Percentiles rank a stretch among this genome's conserved stretches.
Conservation (phyloP, 1,140 invertebrate species). For the Agraylea sexmaculata region DNA sequence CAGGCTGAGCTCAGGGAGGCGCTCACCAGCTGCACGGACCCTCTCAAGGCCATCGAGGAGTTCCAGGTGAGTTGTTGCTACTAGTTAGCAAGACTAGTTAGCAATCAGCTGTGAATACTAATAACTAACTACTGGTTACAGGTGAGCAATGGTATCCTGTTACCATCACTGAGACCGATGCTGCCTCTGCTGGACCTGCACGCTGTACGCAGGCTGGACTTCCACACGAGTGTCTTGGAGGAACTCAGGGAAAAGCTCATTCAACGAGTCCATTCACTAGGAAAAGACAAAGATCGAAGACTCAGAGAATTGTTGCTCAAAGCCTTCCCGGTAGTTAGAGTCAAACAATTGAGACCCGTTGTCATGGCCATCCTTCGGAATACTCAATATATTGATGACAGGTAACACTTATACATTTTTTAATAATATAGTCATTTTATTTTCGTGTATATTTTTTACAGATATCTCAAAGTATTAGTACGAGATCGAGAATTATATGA, state of each 20-base stretch:
- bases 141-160: constrained; percentile 87
- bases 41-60: constrained; percentile 91
- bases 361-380: constrained; percentile 92
- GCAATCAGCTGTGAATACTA: too few relatives aligned
- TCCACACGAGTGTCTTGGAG: constrained; percentile 91
- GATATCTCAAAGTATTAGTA: constrained; percentile 66
- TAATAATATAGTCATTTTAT: too few relatives aligned
- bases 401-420: too few relatives aligned
- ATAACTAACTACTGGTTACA: too few relatives aligned
- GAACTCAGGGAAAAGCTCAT: constrained; percentile 84
- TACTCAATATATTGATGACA: constrained; percentile 86
- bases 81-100: too few relatives aligned
- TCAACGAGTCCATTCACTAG: constrained; percentile 75
- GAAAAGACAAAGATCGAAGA: constrained; percentile 69
- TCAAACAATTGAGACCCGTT: constrained; percentile 86
- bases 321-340: constrained; percentile 86
- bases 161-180: constrained; percentile 88
- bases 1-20: constrained; percentile 81
- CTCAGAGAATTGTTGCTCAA: constrained; percentile 84
- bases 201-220: constrained; percentile 81
- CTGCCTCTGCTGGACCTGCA: constrained; percentile 88
- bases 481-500: constrained; percentile 86
- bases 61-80: too few relatives aligned
- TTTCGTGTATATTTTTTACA: too few relatives aligned
- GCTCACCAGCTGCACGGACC: constrained; percentile 90